Evolutionary conservation across 2,888 invertebrate genomes (phyloP), one percentile per base, ranked within the genome.

Genomic region (Anaspis maculata): DNA sequence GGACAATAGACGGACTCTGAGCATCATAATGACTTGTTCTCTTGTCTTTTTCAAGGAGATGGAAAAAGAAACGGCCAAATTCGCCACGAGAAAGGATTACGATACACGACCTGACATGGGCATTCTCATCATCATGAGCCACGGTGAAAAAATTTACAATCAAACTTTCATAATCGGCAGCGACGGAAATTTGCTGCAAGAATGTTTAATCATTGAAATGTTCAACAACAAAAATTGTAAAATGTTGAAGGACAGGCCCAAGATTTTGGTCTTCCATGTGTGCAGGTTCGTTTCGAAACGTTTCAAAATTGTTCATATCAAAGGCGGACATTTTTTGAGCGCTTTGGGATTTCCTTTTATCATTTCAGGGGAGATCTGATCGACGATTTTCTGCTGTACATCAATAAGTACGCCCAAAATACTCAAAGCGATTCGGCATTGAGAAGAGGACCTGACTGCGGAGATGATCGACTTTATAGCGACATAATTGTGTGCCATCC

Each of bases 1-100:
- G 56, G 30, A 39, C 57, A 41, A 75, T 72, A 49, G 57, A 59
- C 48, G 9, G 13, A 2, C 14, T 27, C 28, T 16, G 14, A 15
- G 9, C 21, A 13, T 27, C 10, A 16, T 35, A 16, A 13, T 29
- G 32, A 26, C 10, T 22, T 15, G 15, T 5, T 24, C 7, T 15
- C 11, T 19, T 24, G 13, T 19, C 7, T 12, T 25, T 10, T 25
- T 25, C 6, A 25, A 27, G 12, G n/a, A n/a, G n/a, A 24, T 24
- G 6, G 9, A 10, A 11, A 10, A 11, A 11, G 24, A 9, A 9
- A 10, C 11, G 9, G 11, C 9, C 4, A 11, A 24, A 5, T 24
- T 24, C 24, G 11, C 24, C 11, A 9, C 24, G 24, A 10, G 11
- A 24, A 5, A 5, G 12, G 24, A 7, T 24, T 9, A 24, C 9